A percentile compares a stretch with the other conserved stretches of the same genome.
These are phyloP conservation scores for Serripes groenlandicus DNA, from an alignment of 2,888 invertebrate species.

Conservation along the genomic window DNA sequence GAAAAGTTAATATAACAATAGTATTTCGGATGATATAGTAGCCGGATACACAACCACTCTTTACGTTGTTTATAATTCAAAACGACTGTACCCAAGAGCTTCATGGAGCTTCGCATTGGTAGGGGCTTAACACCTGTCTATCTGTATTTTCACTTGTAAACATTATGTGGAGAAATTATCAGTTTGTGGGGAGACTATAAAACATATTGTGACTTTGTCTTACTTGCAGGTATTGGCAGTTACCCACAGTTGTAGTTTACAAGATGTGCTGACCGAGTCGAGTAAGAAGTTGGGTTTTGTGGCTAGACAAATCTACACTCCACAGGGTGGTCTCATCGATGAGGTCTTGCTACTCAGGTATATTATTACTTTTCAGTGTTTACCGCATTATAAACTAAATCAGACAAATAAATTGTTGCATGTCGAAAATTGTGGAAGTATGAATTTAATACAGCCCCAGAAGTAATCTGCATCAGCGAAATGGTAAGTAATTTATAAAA, in stretches of 20 bases:
- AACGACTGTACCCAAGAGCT: background rate
- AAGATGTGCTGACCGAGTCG: constrained; percentile 74
- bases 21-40: background rate
- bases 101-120: background rate
- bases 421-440: too few species aligned
- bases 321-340: constrained; percentile 79
- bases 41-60: background rate
- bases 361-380: background rate
- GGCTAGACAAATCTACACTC: constrained; percentile 71
- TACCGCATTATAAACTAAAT: background rate
- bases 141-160: background rate
- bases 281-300: constrained; percentile 74
- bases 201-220: background rate
- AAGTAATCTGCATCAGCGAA: too few species aligned
- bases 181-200: background rate
- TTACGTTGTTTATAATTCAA: background rate
- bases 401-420: too few species aligned
- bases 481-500: too few species aligned
- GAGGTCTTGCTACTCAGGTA: constrained; percentile 79
- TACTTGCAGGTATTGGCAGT: constrained; percentile 71
- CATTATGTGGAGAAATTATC: background rate
- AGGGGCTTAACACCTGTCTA: background rate
- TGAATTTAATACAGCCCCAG: too few species aligned
- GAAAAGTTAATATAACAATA: too few species aligned
- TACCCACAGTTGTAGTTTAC: constrained; percentile 66